A percentile compares a stretch with the other conserved stretches of the same genome.
Conservation (phyloP, 2,113 vertebrate genomes). For the Capreolus pygargus region DNA sequence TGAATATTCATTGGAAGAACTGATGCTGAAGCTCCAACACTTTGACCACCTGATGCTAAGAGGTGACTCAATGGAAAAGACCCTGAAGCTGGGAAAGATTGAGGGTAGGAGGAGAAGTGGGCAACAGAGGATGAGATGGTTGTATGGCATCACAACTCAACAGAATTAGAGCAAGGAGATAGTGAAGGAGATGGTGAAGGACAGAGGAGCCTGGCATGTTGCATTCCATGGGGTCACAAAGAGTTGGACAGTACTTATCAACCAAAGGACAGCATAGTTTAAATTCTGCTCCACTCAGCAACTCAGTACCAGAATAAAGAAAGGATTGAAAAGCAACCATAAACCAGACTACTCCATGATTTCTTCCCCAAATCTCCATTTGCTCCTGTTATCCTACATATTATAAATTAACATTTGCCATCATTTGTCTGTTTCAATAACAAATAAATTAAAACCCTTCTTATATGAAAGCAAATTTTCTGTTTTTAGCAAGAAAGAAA, state of each 20-base stretch:
- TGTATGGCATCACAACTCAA: not conserved
- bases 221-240: not conserved
- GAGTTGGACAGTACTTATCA: not conserved
- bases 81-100: not conserved
- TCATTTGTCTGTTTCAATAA: not conserved
- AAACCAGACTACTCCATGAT: not conserved
- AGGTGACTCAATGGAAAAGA: not conserved
- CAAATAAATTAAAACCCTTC: not conserved
- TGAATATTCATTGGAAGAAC: not conserved
- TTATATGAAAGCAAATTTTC: not conserved
- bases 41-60: not conserved
- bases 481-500: not conserved
- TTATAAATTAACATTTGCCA: not conserved
- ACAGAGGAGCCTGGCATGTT: not conserved
- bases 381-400: not conserved
- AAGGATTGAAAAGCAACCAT: not conserved
- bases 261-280: not conserved
- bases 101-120: not conserved
- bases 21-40: not conserved
- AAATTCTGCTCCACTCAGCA: not conserved
- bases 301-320: not conserved
- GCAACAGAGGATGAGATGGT: not conserved
- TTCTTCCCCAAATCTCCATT: not conserved
- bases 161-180: not conserved
- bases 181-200: not conserved